Conservation (phyloP, 35 echinoderm and acorn worm species). For the Nesometra sesokonis region DNA sequence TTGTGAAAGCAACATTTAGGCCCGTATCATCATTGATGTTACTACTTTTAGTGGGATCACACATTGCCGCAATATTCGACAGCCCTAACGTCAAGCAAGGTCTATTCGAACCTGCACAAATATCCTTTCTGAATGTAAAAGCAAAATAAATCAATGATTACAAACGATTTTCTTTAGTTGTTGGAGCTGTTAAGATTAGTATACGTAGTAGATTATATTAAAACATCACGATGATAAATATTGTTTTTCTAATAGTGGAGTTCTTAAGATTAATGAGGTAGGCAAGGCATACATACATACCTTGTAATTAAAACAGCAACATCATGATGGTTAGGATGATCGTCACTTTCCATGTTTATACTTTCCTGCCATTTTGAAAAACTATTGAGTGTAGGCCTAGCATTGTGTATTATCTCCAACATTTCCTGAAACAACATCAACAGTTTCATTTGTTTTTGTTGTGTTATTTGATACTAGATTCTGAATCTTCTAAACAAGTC, state of each 20-base stretch:
- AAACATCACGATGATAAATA: too few relatives aligned
- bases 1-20: conserved; percentile 65
- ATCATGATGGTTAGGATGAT: conserved; percentile 65
- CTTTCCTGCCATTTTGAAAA: conserved; percentile 79
- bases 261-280: too few relatives aligned
- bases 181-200: too few relatives aligned
- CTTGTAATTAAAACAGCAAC: conserved; percentile 71
- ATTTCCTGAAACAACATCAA: conserved; percentile 30
- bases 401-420: conserved; percentile 54
- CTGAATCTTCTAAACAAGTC: too few relatives aligned
- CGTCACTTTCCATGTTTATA: conserved; percentile 38
- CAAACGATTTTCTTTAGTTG: too few relatives aligned
- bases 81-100: conserved; percentile 69
- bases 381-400: conserved; percentile 52
- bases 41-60: conserved; percentile 42
- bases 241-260: too few relatives aligned
- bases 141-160: too few relatives aligned
- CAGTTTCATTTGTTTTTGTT: too few relatives aligned
- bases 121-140: conserved; percentile 56
- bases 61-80: conserved; percentile 73
- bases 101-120: conserved; percentile 43
- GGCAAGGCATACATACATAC: conserved; percentile 9
- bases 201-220: too few relatives aligned
- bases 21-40: conserved; percentile 88
- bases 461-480: too few relatives aligned